phyloP scores from a whole-genome alignment of 2,888 invertebrate genomes.

The Slavum lentiscoides region DNA sequence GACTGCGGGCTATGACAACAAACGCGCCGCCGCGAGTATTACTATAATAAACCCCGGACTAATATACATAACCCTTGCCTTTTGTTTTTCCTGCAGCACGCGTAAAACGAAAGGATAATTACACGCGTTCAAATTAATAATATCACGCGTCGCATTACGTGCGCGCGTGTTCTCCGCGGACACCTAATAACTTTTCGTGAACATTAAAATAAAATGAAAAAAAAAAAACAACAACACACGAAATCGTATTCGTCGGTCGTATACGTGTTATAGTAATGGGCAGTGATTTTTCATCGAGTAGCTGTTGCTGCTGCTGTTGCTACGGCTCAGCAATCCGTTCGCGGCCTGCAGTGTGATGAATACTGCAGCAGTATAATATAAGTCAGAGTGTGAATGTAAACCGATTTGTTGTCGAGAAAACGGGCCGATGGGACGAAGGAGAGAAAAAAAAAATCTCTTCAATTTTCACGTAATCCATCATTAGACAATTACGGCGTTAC shows the following conservation, averaged over 20 bases:
- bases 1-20: no score
- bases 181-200: constrained; percentile 40
- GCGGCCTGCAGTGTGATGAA: no score
- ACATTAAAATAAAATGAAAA: constrained; percentile 32
- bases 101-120: constrained; percentile 47
- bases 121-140: constrained; percentile 42
- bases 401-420: constrained; percentile 38
- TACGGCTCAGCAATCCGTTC: no score
- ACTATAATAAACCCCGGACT: no score
- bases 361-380: no score
- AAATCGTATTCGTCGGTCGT: constrained; percentile 24
- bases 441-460: constrained; percentile 17
- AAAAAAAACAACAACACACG: not conserved
- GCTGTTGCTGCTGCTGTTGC: not conserved
- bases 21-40: no score
- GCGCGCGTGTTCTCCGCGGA: not conserved
- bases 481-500: constrained; percentile 41
- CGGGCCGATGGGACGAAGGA: no score
- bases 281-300: constrained; percentile 43
- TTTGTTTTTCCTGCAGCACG: constrained; percentile 41
- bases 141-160: not conserved
- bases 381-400: constrained; percentile 39
- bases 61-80: not conserved
- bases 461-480: constrained; percentile 48
- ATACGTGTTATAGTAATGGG: constrained; percentile 1